phyloP scores from a whole-genome alignment of 2,888 invertebrate genomes.

The Clostera curtula region DNA sequence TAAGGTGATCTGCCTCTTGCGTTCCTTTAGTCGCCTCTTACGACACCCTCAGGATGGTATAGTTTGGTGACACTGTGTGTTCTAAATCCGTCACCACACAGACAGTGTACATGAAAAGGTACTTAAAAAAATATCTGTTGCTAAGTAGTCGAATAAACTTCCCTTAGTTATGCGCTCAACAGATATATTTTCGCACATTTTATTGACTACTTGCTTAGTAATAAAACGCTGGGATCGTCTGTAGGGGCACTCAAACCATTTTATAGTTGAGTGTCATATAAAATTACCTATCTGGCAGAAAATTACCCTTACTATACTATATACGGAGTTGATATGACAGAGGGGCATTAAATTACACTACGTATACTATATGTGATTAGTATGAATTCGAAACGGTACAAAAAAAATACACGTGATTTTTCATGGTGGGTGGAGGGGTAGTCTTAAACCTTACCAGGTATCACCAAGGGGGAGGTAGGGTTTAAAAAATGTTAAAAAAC shows the following conservation, averaged over 20 bases:
- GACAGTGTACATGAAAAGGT: background rate
- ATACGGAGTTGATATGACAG: slow-evolving; percentile 27
- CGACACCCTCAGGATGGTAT: no score
- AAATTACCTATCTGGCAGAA: slow-evolving; percentile 30
- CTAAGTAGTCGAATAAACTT: slow-evolving; percentile 17
- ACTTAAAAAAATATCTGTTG: slow-evolving; percentile 6
- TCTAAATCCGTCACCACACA: background rate
- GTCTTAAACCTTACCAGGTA: no score
- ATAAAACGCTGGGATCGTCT: slow-evolving; percentile 28
- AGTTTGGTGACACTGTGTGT: no score
- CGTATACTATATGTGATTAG: no score
- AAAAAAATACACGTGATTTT: no score
- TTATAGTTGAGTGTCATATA: slow-evolving; percentile 35
- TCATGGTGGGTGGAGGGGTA: no score
- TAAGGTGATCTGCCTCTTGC: no score
- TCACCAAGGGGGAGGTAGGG: no score
- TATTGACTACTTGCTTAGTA: slow-evolving; percentile 28
- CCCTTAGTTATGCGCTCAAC: slow-evolving; percentile 12
- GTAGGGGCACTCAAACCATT: slow-evolving; percentile 24
- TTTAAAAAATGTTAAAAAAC: no score
- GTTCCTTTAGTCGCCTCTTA: no score
- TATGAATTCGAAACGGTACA: no score
- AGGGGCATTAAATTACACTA: slow-evolving; percentile 21
- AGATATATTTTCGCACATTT: slow-evolving; percentile 27
- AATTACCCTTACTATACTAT: slow-evolving; percentile 35